These are phyloP conservation scores for Brachionus manjavacas DNA, from an alignment of 1,140 invertebrate species.

Conservation along the genomic window DNA sequence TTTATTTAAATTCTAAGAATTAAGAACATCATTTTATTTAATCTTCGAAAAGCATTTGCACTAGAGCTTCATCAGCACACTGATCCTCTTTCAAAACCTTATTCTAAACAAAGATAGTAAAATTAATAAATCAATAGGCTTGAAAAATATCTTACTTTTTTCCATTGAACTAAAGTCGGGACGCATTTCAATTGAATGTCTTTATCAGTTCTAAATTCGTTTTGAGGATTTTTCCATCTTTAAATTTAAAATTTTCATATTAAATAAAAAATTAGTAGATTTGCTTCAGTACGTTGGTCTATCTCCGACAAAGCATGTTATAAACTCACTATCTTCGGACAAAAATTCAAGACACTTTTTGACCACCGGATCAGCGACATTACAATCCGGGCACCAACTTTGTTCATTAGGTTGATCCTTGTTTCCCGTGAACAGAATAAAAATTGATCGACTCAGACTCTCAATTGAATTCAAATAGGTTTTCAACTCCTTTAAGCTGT, in stretches of 20 bases:
- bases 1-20: not conserved
- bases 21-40: not conserved
- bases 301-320: conserved; percentile 41
- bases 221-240: conserved; percentile 38
- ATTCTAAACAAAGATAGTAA: not conserved
- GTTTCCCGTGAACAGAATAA: conserved; percentile 42
- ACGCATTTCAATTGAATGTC: conserved; percentile 27
- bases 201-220: conserved; percentile 28
- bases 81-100: conserved; percentile 21
- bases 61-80: conserved; percentile 35
- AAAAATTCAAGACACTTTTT: conserved; percentile 10
- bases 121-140: not conserved
- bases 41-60: conserved; percentile 32
- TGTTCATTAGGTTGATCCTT: conserved; percentile 31
- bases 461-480: not conserved
- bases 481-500: not conserved
- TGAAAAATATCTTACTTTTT: not conserved
- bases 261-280: not conserved
- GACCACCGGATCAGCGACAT: conserved; percentile 42
- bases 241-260: not conserved
- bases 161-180: conserved; percentile 36
- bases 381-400: conserved; percentile 44
- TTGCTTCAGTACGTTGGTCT: not conserved
- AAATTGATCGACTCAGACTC: not conserved
- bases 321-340: conserved; percentile 18